A percentile compares a stretch with the other conserved stretches of the same genome.
Conservation (phyloP, 2,888 invertebrate species). For the Tromatobia lineatoria region DNA sequence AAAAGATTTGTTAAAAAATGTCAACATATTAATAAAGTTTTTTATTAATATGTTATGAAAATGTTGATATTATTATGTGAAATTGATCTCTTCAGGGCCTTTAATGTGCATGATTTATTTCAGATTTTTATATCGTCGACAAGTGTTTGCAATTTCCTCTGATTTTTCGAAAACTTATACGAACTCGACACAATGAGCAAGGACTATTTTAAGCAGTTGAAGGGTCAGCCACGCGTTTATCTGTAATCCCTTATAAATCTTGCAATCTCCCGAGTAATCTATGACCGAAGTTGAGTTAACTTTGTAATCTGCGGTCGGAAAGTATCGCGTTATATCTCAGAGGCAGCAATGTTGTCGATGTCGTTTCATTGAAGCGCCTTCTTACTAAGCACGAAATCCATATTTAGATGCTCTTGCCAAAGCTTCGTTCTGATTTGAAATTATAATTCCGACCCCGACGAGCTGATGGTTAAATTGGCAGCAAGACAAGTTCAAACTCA, state of each 20-base stretch:
- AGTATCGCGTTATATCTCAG: background rate
- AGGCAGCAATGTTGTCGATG: background rate
- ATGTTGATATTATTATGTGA: too few species aligned
- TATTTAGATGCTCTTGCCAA: background rate
- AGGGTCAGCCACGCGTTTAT: background rate
- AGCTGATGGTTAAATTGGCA: slow-evolving; percentile 23
- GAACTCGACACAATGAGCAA: too few species aligned
- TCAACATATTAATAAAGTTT: too few species aligned
- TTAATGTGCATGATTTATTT: too few species aligned
- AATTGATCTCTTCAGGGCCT: too few species aligned
- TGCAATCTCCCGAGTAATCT: background rate
- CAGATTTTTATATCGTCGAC: too few species aligned
- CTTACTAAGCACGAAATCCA: background rate
- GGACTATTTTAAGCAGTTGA: too few species aligned
- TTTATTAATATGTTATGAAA: too few species aligned
- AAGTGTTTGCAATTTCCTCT: too few species aligned
- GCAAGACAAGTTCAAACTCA: slow-evolving; percentile 4
- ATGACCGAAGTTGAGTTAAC: background rate
- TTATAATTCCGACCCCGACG: slow-evolving; percentile 38
- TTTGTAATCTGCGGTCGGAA: background rate
- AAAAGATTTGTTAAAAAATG: too few species aligned
- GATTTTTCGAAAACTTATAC: too few species aligned
- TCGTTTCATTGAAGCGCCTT: background rate
- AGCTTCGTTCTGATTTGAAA: slow-evolving; percentile 24
- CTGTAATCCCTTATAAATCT: background rate